Evolutionary conservation across 1,140 invertebrate genomes (phyloP), one percentile per base, ranked within the genome.

Genomic region (Drosophila virilis): DNA sequence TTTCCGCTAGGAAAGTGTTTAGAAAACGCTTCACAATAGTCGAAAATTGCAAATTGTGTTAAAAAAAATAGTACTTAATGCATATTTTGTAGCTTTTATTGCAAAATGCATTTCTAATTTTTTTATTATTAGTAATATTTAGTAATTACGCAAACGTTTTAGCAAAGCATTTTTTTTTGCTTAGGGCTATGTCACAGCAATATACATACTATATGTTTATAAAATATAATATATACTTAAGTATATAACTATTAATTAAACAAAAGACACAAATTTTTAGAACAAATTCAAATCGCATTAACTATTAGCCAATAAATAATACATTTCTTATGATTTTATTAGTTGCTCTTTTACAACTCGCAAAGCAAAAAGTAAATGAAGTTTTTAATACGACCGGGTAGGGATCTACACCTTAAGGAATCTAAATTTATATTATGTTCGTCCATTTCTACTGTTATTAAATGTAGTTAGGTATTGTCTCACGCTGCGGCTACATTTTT

Each of bases 231-330:
- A 52, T 52, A 75, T 64, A 80, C 52, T 13, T 42, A 37, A 54
- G 51, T 37, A 80, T 22, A 66, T 54, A 64, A 84, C 62, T 77
- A 74, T 70, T 69, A 77, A 67, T 22, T 59, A 59, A 59, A 65
- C 46, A 60, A 58, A 69, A 62, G 76, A 64, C 54, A 54, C 67
- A 71, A 76, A 54, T 54, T 58, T 86, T 70, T 86, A 86, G 83
- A 88, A 79, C 64, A 74, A 86, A 86, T 82, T 86, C 62, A 65
- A 88, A 77, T 81, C 74, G 70, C 75, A 86, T 82, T 79, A 58
- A 66, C 58, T 79, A 77, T 74, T 86, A 86, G 83, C 76, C 61
- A 86, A 86, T 88, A 86, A 86, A 86, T 55, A 59, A 65, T 50
- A 72, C 45, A 88, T 70, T 74, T 84, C 78, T 78, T 76, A 59